Conservation (phyloP, 2,888 invertebrate species). For the Andricus quercusramuli region DNA sequence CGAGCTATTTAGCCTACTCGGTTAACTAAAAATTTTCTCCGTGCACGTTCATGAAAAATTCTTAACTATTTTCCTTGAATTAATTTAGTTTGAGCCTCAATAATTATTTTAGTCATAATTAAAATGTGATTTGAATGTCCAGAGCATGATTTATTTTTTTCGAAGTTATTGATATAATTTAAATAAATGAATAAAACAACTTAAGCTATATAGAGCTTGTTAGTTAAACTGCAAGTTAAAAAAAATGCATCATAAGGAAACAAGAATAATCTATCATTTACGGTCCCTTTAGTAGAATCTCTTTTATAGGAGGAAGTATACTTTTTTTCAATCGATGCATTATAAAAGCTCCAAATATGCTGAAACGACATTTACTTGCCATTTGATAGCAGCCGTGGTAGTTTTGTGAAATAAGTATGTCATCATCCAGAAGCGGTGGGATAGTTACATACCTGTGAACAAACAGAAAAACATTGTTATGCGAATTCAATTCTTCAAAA, state of each 20-base stretch:
- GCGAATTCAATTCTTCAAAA: background rate
- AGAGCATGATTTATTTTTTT: no score
- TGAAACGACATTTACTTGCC: conserved; percentile 34
- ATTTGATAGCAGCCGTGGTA: conserved; percentile 20
- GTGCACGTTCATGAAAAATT: background rate
- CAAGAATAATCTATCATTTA: conserved; percentile 18
- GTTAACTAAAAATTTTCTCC: no score
- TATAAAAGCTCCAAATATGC: conserved; percentile 18
- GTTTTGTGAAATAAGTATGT: conserved; percentile 18
- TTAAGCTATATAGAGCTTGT: background rate
- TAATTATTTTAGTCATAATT: background rate
- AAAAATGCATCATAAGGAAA: background rate
- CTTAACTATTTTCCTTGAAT: background rate
- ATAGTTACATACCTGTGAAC: conserved; percentile 29
- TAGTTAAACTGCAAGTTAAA: background rate
- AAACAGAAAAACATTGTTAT: conserved; percentile 1
- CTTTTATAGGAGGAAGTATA: conserved; percentile 12
- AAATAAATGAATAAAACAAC: no score
- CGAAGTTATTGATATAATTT: no score
- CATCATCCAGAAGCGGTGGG: conserved; percentile 15
- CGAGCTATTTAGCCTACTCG: no score
- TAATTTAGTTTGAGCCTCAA: background rate
- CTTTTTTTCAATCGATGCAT: conserved; percentile 30
- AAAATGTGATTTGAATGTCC: background rate
- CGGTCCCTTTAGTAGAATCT: background rate